Evolutionary conservation across 2,113 vertebrate species (phyloP).

Genomic region (Platycercus adscitus): DNA sequence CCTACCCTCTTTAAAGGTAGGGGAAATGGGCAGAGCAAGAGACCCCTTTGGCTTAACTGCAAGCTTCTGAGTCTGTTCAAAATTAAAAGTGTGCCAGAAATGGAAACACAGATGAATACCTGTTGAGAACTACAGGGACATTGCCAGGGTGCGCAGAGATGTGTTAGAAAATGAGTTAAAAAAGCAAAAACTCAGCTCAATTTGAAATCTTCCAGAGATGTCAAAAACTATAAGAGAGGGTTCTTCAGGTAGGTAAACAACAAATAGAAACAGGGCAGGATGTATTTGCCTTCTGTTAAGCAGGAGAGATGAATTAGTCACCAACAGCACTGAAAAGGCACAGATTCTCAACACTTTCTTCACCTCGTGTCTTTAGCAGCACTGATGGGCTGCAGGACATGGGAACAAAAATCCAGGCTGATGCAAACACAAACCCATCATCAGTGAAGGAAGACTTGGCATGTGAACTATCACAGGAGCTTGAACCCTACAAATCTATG

Average conservation of each 20-base stretch:
- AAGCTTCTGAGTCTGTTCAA: background rate
- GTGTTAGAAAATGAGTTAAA: background rate
- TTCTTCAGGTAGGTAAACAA: background rate
- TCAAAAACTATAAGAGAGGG: background rate
- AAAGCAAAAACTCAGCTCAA: background rate
- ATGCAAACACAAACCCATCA: background rate
- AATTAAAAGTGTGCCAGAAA: background rate
- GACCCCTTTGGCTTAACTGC: background rate
- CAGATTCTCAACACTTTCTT: background rate
- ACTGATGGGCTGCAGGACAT: background rate
- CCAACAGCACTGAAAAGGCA: background rate
- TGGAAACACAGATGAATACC: background rate
- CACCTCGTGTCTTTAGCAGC: background rate
- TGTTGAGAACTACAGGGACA: background rate
- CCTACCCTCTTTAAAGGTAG: background rate
- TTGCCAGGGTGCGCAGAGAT: background rate
- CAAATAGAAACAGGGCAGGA: background rate
- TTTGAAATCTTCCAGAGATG: background rate
- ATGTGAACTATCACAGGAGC: background rate
- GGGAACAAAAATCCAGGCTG: background rate
- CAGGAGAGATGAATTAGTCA: background rate
- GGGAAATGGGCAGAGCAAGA: background rate
- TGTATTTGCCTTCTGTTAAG: background rate
- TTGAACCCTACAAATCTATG: background rate
- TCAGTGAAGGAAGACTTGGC: background rate